Evolutionary conservation across 2,888 invertebrate species (phyloP), one percentile per base, ranked within the genome.

Genomic region (Cordilura impudica): DNA sequence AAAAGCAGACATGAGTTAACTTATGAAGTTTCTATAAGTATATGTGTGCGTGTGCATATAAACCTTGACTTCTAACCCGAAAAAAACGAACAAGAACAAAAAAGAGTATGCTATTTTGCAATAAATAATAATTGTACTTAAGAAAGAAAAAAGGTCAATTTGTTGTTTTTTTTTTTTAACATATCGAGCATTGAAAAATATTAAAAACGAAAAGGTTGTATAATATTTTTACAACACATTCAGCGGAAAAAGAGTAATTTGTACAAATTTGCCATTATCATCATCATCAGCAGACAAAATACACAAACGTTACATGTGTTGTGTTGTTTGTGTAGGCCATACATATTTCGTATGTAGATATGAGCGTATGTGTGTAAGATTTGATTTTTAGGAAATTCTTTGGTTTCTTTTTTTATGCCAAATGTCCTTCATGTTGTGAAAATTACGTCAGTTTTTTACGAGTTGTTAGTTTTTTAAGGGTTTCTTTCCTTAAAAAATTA

Each of bases 391-490:
- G 31, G 6, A 47, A 5, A 16, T 60, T 43, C 14, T 60, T 26
- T 10, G 21, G 39, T 39, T 3, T n/a, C n/a, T 16, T 47, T 45
- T 18, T 49, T 29, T 29, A 4, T n/a, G n/a, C n/a, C n/a, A 12
- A 16, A 14, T 51, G 43, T 16, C 31, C 54, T 47, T 45, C 18
- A 54, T 7, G 7, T 16, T 26, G 16, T 18, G 47, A 49, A 49
- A 51, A 53, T 66, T 51, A 47, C 31, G 12, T 63, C 23, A 63
- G 26, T 65, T 65, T 72, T 70, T 70, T 29, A 71, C 4, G 82
- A 85, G 8, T 12, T 53, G 54, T 66, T 43, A 54, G 26, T 54
- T 67, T 67, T 67, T 67, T 56, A 54, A 29, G 43, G 29, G 45
- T 45, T 39, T 2, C 2, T 16, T 49, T 49, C n/a, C 49, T 18